Conservation (phyloP, 2,113 vertebrate species). For the Penelope pileata region DNA sequence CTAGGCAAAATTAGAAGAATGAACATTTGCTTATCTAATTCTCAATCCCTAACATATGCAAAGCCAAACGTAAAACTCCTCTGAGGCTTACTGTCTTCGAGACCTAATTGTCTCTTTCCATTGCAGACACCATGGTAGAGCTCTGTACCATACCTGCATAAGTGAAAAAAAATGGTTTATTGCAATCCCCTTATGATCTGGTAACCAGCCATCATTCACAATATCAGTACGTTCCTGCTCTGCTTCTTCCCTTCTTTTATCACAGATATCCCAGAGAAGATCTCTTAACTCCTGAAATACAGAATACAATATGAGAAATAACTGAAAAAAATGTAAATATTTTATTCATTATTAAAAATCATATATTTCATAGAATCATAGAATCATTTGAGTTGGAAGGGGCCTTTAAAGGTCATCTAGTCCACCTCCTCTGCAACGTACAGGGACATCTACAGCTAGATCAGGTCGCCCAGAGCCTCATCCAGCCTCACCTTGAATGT, state of each 20-base stretch:
- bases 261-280: constrained; percentile 87
- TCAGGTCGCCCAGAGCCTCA: too few relatives aligned
- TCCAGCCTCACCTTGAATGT: too few relatives aligned
- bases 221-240: constrained; percentile 79
- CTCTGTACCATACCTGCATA: constrained; percentile 82
- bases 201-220: constrained; percentile 82
- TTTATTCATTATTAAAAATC: background rate
- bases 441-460: too few relatives aligned
- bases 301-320: background rate
- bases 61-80: background rate
- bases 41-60: background rate
- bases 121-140: background rate
- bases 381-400: too few relatives aligned
- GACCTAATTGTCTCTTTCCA: background rate
- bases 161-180: constrained; percentile 87
- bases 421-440: too few relatives aligned
- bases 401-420: too few relatives aligned
- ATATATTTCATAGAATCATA: too few relatives aligned
- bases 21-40: background rate
- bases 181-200: constrained; percentile 73
- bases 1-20: background rate
- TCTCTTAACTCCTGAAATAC: constrained; percentile 84
- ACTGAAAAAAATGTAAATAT: background rate
- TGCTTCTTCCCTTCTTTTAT: constrained; percentile 84
- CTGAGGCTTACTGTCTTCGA: background rate